Evolutionary conservation across 2,113 vertebrate genomes (phyloP), one percentile per base, ranked within the genome.

Genomic region (Chascanopsetta lugubris): DNA sequence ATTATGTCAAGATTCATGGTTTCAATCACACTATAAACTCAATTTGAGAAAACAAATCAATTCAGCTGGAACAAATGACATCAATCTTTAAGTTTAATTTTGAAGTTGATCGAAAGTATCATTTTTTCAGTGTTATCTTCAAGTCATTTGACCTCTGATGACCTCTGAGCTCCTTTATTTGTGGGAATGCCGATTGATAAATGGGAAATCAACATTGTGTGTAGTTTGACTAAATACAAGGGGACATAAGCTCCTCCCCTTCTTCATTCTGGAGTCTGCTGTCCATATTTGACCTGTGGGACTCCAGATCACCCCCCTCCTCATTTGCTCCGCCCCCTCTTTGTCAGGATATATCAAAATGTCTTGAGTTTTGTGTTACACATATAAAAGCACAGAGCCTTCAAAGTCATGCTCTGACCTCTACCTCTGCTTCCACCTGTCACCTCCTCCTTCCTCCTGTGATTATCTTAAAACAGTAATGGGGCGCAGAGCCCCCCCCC

Each of bases 391-490:
- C 13, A 61, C 29, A 36, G 8, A 58, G 40, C 29, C 8, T 32
- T 22, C 56, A 59, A 36, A 47, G 32, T 58, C 45, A 38, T 5
- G 49, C 43, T 49, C 64, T 66, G 48, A 20, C 54, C 65, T 43
- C 54, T 48, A 9, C 48, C 57, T 66, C 59, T 60, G 38, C 66
- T 26, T 80, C 63, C 46, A 72, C 54, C 50, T 11, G 36, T 80
- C 79, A 80, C 38, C 17, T n/a, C 38, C 45, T 22, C 45, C 29
- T 51, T 54, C 46, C 68, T 47, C 53, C 50, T 54, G 67, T 75
- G 70, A 66, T 69, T 57, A 61, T 29, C 77, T 79, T 55, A 63
- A 72, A 83, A 83, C 62, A 71, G 64, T 49, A 46, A 34, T 21
- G 30, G 36, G 42, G 50, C 67, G 47, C 48, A n/a, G 53, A 43